Conservation (phyloP, 2,797 vertebrate species). For the Enteromius mattozi region DNA sequence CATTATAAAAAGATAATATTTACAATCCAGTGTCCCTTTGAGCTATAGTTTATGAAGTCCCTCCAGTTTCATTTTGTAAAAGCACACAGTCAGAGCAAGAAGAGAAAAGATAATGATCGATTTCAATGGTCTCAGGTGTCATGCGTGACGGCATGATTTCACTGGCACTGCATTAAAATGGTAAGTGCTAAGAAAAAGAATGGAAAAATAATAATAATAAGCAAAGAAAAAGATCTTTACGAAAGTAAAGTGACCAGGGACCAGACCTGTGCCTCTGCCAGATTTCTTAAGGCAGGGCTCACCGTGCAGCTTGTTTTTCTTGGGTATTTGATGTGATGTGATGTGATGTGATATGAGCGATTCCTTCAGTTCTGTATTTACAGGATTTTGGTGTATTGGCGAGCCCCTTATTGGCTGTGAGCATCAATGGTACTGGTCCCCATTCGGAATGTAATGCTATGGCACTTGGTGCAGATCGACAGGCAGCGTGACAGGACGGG, state of each 20-base stretch:
- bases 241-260: constrained; percentile 51
- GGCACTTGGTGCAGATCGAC: constrained; percentile 82
- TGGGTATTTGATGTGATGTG: constrained; percentile 12
- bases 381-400: constrained; percentile 65
- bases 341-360: constrained; percentile 60
- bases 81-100: constrained; percentile 53
- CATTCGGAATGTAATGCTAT: constrained; percentile 79
- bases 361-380: constrained; percentile 63
- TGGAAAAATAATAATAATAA: constrained; percentile 48
- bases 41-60: constrained; percentile 61
- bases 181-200: constrained; percentile 78
- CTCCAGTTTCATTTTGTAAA: constrained; percentile 71
- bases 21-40: constrained; percentile 80
- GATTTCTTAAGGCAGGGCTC: constrained; percentile 74
- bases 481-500: constrained; percentile 65
- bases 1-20: constrained; percentile 61
- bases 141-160: constrained; percentile 50
- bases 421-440: constrained; percentile 74
- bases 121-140: constrained; percentile 63
- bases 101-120: constrained; percentile 50
- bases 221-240: constrained; percentile 56
- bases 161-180: constrained; percentile 66
- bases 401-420: constrained; percentile 47
- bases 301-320: constrained; percentile 22
- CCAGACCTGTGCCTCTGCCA: constrained; percentile 49